Evolutionary conservation across 2,113 vertebrate species (phyloP), one percentile per base, ranked within the genome.

Genomic region (Xyliphius kryptos): DNA sequence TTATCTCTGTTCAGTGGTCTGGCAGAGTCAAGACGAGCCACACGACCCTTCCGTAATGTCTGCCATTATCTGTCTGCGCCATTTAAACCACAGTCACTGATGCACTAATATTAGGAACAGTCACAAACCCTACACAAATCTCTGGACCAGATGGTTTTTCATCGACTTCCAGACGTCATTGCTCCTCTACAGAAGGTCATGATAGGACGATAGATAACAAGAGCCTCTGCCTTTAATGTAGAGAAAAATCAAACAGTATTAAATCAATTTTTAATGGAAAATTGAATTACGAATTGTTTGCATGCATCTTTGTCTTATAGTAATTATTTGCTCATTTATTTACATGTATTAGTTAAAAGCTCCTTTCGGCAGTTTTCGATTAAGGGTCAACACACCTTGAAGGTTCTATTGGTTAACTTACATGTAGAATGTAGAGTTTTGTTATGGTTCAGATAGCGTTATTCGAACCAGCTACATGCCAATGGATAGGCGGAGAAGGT

Each of bases 21-120:
- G 32, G 37, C 48, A 52, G 13, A n/a, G 17, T 5, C 60, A 62
- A 6, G 26, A 36, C 41, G 19, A 43, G 37, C n/a, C 10, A 40
- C 36, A 15, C 20, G 19, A 40, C n/a, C 20, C 50, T 41, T 36
- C 6, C 6, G 10, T 19, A 64, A 3, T 47, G 22, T 8, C 15
- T 46, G 15, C 41, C 51, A 38, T 55, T 44, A 64, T 64, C 51
- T 47, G 51, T 47, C 21, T 22, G n/a, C 14, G 51, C 16, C 40
- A 64, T 55, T 64, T 64, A 55, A 64, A 37, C 22, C 22, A 47
- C 61, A 55, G 12, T 55, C 51, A 47, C 6, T 14, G 40, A 54
- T 32, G 37, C 37, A 44, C 49, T 63, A 54, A 51, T 51, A 36
- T 21, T 56, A 48, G 36, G 17, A 63, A 54, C 19, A 64, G 40